phyloP scores from a whole-genome alignment of 2,888 invertebrate species.

The Gymnocheta viridis region DNA sequence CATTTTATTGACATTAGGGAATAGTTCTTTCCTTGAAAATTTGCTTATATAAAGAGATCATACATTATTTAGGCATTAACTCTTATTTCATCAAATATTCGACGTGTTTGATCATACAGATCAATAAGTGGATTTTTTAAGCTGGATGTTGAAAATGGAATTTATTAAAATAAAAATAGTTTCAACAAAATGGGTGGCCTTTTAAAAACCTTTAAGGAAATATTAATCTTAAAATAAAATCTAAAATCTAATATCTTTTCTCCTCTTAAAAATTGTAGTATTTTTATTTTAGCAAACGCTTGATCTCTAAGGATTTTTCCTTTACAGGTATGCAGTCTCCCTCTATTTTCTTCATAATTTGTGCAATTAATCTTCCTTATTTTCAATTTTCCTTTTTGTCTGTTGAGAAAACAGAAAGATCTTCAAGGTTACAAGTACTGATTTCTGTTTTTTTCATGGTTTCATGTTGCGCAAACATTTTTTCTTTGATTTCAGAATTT shows the following conservation, averaged over 20 bases:
- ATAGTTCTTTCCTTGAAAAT: too few relatives aligned
- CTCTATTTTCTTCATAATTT: not conserved
- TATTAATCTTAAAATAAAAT: not conserved
- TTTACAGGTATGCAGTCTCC: not conserved
- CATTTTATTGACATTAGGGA: too few relatives aligned
- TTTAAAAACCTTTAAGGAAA: not conserved
- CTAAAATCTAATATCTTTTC: not conserved
- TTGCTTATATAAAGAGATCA: too few relatives aligned
- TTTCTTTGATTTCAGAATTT: not conserved
- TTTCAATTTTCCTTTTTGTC: not conserved
- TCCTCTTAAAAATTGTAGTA: not conserved
- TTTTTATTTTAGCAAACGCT: not conserved
- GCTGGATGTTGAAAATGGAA: too few relatives aligned
- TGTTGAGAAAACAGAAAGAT: not conserved
- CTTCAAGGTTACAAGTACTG: constrained; percentile 16
- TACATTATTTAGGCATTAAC: too few relatives aligned
- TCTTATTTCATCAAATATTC: too few relatives aligned
- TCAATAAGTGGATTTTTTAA: too few relatives aligned
- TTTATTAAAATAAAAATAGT: not conserved
- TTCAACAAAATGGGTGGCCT: not conserved
- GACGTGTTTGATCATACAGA: too few relatives aligned
- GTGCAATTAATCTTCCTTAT: not conserved
- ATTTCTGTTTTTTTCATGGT: constrained; percentile 2
- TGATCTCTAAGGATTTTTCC: not conserved
- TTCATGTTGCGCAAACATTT: constrained; percentile 37